Base-by-base conservation (phyloP, 2,113 vertebrate genomes). In the Calyptomena viridis region DNA sequence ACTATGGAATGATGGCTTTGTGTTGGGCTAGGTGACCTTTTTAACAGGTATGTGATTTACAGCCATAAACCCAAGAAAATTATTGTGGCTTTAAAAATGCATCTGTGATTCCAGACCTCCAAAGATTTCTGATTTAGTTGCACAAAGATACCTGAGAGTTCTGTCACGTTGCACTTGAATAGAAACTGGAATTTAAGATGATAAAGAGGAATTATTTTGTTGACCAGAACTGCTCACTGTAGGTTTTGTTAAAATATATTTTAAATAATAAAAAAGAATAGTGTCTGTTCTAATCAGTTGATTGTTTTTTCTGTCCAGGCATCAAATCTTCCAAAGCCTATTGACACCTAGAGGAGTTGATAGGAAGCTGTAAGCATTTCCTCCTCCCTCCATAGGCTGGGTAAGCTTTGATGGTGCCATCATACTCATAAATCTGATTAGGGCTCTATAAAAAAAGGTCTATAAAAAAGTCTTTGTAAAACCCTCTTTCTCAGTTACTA, bases 401-500 rank as follows among this genome's bases (percentile, higher is more conserved):
- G 62, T 78, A 40, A 78, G n/a, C 21, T 64, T 91, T 76, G 62
- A n/a, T 59, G 44, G 40, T 64, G 37, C 40, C 4, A 11, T 2
- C 0, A 0, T 42, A 12, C 30, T 47, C 3, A 5, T 60, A 60
- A 64, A 64, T 92, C 75, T 0, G 0, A 21, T 73, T 80, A 52
- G 40, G 22, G 12, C 40, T 40, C 40, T 11, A 13, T 40, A 40
- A 40, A 40, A 13, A 13, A n/a, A n/a, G n/a, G n/a, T n/a, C n/a
- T n/a, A n/a, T n/a, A n/a, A n/a, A n/a, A n/a, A n/a, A n/a, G 23
- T 39, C 6, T 59, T 33, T 22, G 9, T 20, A 56, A 74, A 66
- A 86, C 24, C 13, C 2, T 77, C 4, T 64, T 35, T 46, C 6
- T 25, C 8, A 33, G 6, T 75, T 85, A 22, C 14, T 86, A 80